A percentile compares a stretch with the other conserved stretches of the same genome.
phyloP scores from a whole-genome alignment of 2,113 vertebrate genomes.

The Castor canadensis region DNA sequence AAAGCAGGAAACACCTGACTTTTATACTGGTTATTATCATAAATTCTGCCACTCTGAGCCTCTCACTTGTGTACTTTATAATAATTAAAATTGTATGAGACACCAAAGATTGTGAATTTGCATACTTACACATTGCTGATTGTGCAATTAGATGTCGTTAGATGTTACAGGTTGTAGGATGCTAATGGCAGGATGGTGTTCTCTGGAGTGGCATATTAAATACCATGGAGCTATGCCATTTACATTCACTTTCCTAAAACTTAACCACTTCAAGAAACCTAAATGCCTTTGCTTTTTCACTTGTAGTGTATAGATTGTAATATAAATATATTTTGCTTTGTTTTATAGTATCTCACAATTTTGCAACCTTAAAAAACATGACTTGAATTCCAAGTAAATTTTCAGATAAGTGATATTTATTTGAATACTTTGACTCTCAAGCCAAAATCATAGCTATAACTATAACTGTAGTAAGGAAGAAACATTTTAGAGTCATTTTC shows the following conservation, averaged over 20 bases:
- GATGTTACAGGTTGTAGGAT: neutral
- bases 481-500: neutral
- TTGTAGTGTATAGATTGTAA: neutral
- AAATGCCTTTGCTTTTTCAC: neutral
- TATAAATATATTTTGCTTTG: neutral
- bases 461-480: neutral
- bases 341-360: conserved; percentile 24
- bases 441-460: neutral
- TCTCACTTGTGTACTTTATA: neutral
- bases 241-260: neutral
- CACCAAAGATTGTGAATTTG: neutral
- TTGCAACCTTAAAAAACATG: neutral
- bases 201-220: neutral
- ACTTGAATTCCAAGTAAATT: conserved; percentile 36
- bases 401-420: neutral
- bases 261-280: neutral
- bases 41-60: neutral
- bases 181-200: neutral
- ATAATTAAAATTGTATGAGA: neutral
- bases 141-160: neutral
- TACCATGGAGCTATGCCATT: neutral
- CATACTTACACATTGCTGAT: neutral
- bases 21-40: neutral
- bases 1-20: neutral
- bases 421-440: neutral